Percentiles rank a stretch among this genome's conserved stretches.
phyloP scores from a whole-genome alignment of 1,140 invertebrate genomes.

The Drosophila nebulosa region DNA sequence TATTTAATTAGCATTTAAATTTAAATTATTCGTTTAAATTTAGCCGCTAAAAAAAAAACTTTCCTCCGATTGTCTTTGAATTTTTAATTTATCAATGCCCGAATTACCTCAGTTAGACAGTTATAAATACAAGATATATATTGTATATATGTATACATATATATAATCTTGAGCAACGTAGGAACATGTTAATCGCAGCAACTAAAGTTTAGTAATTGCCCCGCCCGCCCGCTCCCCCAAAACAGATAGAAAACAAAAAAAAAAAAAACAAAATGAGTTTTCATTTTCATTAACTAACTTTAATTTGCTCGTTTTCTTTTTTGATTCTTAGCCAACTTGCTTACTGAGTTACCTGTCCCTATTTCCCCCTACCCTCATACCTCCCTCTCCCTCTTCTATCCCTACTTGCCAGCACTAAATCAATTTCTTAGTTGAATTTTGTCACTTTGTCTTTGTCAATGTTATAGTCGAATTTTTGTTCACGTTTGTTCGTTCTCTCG shows the following conservation, averaged over 20 bases:
- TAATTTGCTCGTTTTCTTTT: slow-evolving; percentile 17
- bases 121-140: slow-evolving; percentile 5
- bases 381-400: not conserved
- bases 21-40: not conserved
- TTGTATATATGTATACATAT: slow-evolving; percentile 32
- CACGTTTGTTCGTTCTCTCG: slow-evolving; percentile 69
- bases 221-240: not conserved
- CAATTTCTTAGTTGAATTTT: slow-evolving; percentile 78
- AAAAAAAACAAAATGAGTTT: not conserved
- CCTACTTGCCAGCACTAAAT: slow-evolving; percentile 54
- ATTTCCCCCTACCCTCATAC: not conserved
- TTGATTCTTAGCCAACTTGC: slow-evolving; percentile 61
- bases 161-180: slow-evolving; percentile 60
- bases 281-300: not conserved
- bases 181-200: slow-evolving; percentile 79
- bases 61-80: slow-evolving; percentile 36
- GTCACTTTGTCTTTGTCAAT: slow-evolving; percentile 53
- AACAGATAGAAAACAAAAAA: too few species aligned
- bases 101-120: slow-evolving; percentile 64
- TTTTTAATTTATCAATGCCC: slow-evolving; percentile 18
- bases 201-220: not conserved
- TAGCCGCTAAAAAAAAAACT: slow-evolving; percentile 1
- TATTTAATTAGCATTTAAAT: slow-evolving; percentile 48
- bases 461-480: slow-evolving; percentile 79
- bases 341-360: slow-evolving; percentile 70